A percentile compares a stretch with the other conserved stretches of the same genome.
Evolutionary conservation across 2,797 vertebrate genomes (phyloP).

Genomic region (Heliangelus exortis): DNA sequence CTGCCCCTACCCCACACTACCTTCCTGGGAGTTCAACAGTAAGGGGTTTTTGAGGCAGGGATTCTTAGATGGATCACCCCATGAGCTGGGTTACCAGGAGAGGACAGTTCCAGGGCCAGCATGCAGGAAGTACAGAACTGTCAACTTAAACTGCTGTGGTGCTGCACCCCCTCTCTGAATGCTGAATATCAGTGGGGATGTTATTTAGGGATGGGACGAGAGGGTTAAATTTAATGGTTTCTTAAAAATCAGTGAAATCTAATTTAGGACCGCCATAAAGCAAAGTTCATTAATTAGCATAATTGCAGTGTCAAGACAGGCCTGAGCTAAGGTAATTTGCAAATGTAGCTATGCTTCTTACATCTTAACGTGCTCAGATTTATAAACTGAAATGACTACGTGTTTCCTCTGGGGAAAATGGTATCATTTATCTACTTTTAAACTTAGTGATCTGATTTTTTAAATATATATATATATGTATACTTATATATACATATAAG

Average conservation of each 20-base stretch:
- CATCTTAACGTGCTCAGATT: constrained; percentile 13
- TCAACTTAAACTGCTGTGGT: neutral
- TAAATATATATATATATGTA: neutral
- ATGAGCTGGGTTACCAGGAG: neutral
- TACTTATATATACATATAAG: accelerated
- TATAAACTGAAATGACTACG: constrained; percentile 2
- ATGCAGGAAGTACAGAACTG: neutral
- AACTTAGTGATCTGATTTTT: neutral
- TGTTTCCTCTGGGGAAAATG: neutral
- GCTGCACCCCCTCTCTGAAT: neutral
- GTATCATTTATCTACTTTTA: neutral
- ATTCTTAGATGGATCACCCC: neutral
- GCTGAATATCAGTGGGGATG: neutral
- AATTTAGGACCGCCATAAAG: constrained; percentile 46
- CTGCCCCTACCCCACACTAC: neutral
- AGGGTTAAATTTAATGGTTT: neutral
- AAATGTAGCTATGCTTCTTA: constrained; percentile 14
- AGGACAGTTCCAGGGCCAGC: neutral
- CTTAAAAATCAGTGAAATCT: constrained; percentile 40
- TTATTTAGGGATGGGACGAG: neutral
- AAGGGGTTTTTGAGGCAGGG: neutral
- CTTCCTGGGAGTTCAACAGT: neutral
- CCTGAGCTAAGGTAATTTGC: constrained; percentile 25
- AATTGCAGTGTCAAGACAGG: constrained; percentile 20
- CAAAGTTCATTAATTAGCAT: constrained; percentile 42